These are phyloP conservation scores for Acholoe squamosa DNA, from an alignment of 2,888 invertebrate genomes.

Conservation along the genomic window DNA sequence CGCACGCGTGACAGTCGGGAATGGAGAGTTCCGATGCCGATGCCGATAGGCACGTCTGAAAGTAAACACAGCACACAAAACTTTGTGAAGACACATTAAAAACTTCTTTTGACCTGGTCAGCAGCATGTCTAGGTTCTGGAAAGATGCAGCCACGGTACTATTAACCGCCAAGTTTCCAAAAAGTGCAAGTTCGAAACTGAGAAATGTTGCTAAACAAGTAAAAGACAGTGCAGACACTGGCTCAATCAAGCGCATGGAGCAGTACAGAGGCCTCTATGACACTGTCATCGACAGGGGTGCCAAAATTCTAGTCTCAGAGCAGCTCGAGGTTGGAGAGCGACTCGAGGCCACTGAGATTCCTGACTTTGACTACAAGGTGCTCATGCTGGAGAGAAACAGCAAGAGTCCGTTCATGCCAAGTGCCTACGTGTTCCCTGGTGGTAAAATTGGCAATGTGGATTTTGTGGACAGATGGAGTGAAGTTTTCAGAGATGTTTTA, in stretches of 20 bases:
- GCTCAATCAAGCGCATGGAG: background rate
- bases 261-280: background rate
- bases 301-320: background rate
- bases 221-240: background rate
- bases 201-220: background rate
- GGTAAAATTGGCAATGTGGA: constrained; percentile 89
- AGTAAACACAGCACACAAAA: no score
- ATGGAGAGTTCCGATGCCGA: no score
- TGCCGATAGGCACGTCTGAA: no score
- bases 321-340: background rate
- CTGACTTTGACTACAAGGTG: constrained; percentile 73
- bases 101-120: no score
- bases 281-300: background rate
- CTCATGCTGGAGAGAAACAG: constrained; percentile 86
- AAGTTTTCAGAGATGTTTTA: constrained; percentile 84
- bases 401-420: constrained; percentile 90
- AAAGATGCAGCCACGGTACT: constrained; percentile 80
- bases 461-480: constrained; percentile 88
- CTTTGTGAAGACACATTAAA: no score
- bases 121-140: constrained; percentile 71
- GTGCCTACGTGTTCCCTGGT: constrained; percentile 94
- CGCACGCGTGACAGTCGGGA: no score
- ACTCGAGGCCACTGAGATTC: background rate
- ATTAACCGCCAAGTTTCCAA: constrained; percentile 72
- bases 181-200: background rate